Evolutionary conservation across 2,113 vertebrate genomes (phyloP), one percentile per base, ranked within the genome.

Genomic region (Erythrolamprus reginae): DNA sequence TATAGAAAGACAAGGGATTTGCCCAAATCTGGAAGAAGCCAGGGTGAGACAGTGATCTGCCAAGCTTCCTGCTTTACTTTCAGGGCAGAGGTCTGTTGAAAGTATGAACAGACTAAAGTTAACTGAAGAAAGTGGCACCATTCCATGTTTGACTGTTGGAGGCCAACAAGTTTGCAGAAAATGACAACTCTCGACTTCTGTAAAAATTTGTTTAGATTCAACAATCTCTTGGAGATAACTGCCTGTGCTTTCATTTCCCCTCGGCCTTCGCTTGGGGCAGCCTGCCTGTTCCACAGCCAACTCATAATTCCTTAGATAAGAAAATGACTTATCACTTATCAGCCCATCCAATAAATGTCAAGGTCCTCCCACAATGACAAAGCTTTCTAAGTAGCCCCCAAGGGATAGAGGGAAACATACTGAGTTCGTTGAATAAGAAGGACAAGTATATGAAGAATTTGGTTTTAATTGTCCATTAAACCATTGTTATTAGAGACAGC

Each of bases 201-300:
- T 24, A 58, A 47, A 48, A 10, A 48, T 10, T 87, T 2, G 0
- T 23, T 10, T 4, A 93, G 92, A 93, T 94, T 88, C 86, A 93
- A 38, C 87, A 12, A 88, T 88, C 28, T 87, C 0, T 0, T 61
- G 77, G 91, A 90, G 90, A 94, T 94, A 93, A 82, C 0, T 21
- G 89, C 90, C 91, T 92, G 84, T 89, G 52, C 84, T 5, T 56
- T 51, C 88, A 12, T 55, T 89, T 61, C 1, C 88, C 88, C 53
- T n/a, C 84, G 94, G 51, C 95, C 94, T 96, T 96, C 94, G 89
- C 93, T 91, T 0, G 0, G 86, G 93, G 26, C 56, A 93, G 89
- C 84, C 88, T 90, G 48, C 86, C 52, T 89, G 83, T 50, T 91
- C 94, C 94, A 94, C 85, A 17, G 70, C 33, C 17, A 42, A 70